phyloP scores from a whole-genome alignment of 2,113 vertebrate genomes.

The Rhodinocichla rosea region DNA sequence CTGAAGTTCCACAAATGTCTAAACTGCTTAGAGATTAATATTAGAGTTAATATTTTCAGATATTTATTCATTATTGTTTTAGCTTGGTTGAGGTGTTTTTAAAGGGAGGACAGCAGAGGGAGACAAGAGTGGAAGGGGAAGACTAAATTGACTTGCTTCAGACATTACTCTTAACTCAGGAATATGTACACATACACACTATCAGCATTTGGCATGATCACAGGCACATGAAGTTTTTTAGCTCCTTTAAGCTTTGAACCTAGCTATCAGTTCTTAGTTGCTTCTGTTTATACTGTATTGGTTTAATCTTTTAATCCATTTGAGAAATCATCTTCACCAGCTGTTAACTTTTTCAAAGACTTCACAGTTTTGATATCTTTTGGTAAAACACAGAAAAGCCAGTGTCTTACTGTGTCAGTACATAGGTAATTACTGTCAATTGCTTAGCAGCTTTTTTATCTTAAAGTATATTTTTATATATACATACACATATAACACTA shows the following conservation, averaged over 20 bases:
- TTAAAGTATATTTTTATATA: not conserved
- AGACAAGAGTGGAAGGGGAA: not conserved
- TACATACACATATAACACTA: accelerated
- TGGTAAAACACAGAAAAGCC: not conserved
- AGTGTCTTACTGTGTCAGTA: not conserved
- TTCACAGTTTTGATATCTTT: not conserved
- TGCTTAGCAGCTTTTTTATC: not conserved
- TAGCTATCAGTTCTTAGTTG: not conserved
- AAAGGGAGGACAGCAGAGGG: not conserved
- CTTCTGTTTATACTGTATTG: not conserved
- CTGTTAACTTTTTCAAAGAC: not conserved
- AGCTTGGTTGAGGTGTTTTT: not conserved
- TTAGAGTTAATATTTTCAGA: not conserved
- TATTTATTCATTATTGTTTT: not conserved
- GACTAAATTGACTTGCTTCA: not conserved
- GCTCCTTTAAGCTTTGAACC: not conserved
- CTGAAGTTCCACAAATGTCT: not conserved
- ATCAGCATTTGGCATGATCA: not conserved
- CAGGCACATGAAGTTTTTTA: not conserved
- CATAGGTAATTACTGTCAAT: not conserved
- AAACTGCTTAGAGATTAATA: not conserved
- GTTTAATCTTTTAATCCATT: not conserved
- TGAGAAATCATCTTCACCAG: not conserved
- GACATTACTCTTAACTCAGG: not conserved
- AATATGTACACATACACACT: not conserved